Conservation (phyloP, 2,888 invertebrate genomes). For the Nematopogon swammerdamellus region DNA sequence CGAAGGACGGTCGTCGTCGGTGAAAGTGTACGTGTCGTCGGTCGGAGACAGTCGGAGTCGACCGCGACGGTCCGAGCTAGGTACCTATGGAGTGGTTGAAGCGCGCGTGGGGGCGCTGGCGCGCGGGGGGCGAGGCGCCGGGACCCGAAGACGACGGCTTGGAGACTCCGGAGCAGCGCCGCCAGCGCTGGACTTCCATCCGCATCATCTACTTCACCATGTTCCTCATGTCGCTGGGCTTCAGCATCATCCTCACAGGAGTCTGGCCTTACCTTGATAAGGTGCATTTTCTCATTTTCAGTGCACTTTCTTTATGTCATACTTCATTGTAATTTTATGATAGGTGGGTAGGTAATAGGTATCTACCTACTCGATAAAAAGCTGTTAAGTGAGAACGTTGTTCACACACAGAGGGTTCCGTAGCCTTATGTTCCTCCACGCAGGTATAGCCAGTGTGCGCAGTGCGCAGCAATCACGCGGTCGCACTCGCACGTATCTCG, state of each 20-base stretch:
- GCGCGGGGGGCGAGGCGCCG: not conserved
- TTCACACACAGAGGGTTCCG: too few species aligned
- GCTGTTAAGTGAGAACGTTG: too few species aligned
- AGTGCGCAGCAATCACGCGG: too few species aligned
- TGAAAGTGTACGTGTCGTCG: slow-evolving; percentile 4
- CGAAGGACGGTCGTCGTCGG: not conserved
- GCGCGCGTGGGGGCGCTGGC: not conserved
- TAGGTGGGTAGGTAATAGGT: too few species aligned
- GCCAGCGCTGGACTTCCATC: slow-evolving; percentile 73
- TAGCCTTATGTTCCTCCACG: too few species aligned
- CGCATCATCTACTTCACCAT: slow-evolving; percentile 84
- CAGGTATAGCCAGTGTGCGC: too few species aligned
- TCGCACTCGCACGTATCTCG: too few species aligned
- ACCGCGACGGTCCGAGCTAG: slow-evolving; percentile 1
- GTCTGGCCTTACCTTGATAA: slow-evolving; percentile 87
- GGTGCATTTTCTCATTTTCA: slow-evolving; percentile 47
- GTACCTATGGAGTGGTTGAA: not conserved
- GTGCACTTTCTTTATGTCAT: too few species aligned
- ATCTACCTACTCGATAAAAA: too few species aligned
- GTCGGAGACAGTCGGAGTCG: slow-evolving; percentile 4
- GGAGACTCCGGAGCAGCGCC: slow-evolving; percentile 65
- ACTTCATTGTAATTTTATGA: too few species aligned
- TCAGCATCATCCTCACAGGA: slow-evolving; percentile 83
- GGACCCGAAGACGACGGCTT: slow-evolving; percentile 37
- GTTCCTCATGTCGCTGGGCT: slow-evolving; percentile 86